Percentiles rank a stretch among this genome's conserved stretches.
Conservation (phyloP, 2,113 vertebrate species). For the Sterna hirundo region DNA sequence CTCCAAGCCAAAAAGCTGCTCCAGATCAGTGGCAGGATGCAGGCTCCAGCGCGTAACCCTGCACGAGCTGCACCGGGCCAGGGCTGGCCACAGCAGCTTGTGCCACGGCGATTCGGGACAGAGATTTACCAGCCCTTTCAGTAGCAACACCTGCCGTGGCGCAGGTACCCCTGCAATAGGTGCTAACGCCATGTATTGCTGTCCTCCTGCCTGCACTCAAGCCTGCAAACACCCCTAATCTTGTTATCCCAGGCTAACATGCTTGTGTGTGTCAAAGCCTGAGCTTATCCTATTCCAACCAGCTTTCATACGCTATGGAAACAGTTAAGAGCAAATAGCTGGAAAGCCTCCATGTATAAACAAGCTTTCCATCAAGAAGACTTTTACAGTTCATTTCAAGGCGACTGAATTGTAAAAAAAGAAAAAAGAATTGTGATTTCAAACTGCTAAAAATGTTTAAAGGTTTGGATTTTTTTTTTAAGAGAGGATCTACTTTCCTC, state of each 20-base stretch:
- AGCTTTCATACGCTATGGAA: neutral
- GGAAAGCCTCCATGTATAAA: neutral
- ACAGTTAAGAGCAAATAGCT: constrained; percentile 33
- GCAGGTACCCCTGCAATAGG: neutral
- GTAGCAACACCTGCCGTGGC: neutral
- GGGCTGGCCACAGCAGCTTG: neutral
- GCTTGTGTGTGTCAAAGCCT: constrained; percentile 32
- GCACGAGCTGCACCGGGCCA: accelerated
- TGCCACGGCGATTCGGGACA: neutral
- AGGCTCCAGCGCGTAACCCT: neutral
- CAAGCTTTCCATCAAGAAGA: neutral
- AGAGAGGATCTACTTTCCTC: neutral
- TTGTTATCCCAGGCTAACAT: constrained; percentile 28
- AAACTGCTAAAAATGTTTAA: neutral
- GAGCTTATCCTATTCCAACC: constrained; percentile 36
- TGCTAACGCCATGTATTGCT: accelerated
- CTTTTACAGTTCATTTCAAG: constrained; percentile 9
- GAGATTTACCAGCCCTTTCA: neutral
- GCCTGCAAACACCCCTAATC: constrained; percentile 1
- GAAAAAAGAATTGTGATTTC: neutral
- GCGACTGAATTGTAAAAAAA: neutral
- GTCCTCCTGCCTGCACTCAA: neutral
- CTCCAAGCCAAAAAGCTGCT: neutral
- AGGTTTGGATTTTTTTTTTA: neutral
- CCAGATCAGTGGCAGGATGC: neutral